Base-by-base conservation (phyloP, 1,140 invertebrate species). In the Lineus longissimus region DNA sequence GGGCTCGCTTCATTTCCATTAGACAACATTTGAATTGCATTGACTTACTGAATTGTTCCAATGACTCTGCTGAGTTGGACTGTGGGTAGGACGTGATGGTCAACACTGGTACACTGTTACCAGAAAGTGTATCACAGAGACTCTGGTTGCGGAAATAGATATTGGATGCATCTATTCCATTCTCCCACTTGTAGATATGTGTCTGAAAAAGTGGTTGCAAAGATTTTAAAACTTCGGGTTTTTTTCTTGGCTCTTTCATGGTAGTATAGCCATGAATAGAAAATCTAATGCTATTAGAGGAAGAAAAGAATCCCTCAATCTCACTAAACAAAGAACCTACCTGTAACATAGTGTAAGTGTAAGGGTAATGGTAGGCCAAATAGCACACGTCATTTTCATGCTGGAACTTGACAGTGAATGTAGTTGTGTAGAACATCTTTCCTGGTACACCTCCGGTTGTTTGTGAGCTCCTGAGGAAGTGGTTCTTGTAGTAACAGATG, bases 301-400 rank as follows among this genome's bases (percentile, higher is more conserved):
- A 36, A 36, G 33, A 36, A 36, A 36, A 36, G 4, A 15, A 36
- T 36, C 15, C 33, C 33, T 36, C 33, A 36, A 36, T 15, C 4
- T 15, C 33, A 15, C 2, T 2, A 15, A 27, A 58, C 13, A 17
- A 23, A 30, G 6, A n/a, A 61, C 71, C 43, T 62, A 80, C 79
- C 76, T 73, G 70, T 41, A 95, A 80, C 73, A 87, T 86, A 13
- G 90, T 89, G 75, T 96, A 98, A 0, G 94, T 96, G 80, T 98
- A 98, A 0, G 96, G 96, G 78, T 95, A 98, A 80, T 94, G 95
- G 80, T 97, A 95, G 13, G 95, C 94, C 64, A 98, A 85, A 78
- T 95, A 98, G 61, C 96, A 94, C 0, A 88, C 88, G 78, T 98
- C 96, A 66, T 90, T 87, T 58, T 90, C 88, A 74, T 98, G 89